A percentile compares a stretch with the other conserved stretches of the same genome.
Evolutionary conservation across 2,888 invertebrate genomes (phyloP).

Genomic region (Lingula anatina): DNA sequence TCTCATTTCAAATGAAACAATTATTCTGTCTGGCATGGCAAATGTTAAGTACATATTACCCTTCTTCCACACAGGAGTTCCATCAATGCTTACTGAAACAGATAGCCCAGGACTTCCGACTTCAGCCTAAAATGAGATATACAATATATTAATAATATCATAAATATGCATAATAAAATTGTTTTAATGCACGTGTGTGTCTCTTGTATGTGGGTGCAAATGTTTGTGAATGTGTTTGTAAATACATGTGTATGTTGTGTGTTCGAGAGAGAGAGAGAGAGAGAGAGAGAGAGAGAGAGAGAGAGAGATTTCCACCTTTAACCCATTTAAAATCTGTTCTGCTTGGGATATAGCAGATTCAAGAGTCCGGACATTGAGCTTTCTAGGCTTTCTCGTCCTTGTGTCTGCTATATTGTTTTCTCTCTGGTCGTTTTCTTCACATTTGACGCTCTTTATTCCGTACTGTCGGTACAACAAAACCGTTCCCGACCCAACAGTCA

Average conservation of each 20-base stretch:
- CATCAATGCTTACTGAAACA: conserved; percentile 55
- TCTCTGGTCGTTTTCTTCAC: too few species aligned
- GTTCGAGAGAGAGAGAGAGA: conserved; percentile 3
- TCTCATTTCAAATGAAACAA: not conserved
- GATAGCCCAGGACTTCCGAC: conserved; percentile 53
- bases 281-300: conserved; percentile 1
- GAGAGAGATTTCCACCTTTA: not conserved
- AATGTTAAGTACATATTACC: conserved; percentile 27
- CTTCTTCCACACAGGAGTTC: conserved; percentile 53
- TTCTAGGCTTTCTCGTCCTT: not conserved
- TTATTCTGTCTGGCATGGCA: not conserved
- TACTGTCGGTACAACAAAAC: too few species aligned
- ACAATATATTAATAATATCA: too few species aligned
- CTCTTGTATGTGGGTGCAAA: too few species aligned
- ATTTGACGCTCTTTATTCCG: too few species aligned
- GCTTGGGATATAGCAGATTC: not conserved
- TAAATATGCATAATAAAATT: too few species aligned
- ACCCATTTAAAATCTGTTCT: not conserved
- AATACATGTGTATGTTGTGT: too few species aligned
- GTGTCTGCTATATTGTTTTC: too few species aligned
- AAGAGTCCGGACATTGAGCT: not conserved
- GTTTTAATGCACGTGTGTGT: too few species aligned
- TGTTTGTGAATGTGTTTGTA: too few species aligned
- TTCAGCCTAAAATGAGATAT: conserved; percentile 45
- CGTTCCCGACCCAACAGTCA: too few species aligned